Base-by-base conservation (phyloP, 2,113 vertebrate species). In the Sclerurus mexicanus region DNA sequence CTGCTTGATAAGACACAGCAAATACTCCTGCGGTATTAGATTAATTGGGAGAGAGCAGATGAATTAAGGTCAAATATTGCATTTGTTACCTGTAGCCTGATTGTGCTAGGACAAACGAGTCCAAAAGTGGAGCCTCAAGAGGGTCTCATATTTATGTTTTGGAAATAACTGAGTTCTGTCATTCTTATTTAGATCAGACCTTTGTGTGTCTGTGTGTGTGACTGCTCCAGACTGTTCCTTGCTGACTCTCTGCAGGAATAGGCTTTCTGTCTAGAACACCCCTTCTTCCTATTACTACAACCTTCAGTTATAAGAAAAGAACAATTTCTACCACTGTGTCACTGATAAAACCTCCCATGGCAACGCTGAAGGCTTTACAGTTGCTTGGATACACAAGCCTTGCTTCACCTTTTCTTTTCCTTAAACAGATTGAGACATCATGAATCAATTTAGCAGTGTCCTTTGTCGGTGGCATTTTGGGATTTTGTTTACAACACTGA, bases 311-410 rank as follows among this genome's bases (percentile, higher is more conserved):
- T 79, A 94, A 97, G 95, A 90, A 98, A 97, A 97, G 93, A 97
- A 96, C 96, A 95, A 97, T 97, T 96, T 98, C 97, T 96, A 96
- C 87, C 76, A 91, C 75, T 47, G 97, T 35, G 69, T 98, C 98
- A 98, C 93, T 95, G 97, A 98, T 98, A 98, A 96, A 97, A 96
- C 92, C 98, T 92, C 91, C 97, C 97, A 98, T 97, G 94, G 98
- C 97, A 98, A 99, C 98, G 80, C 78, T n/a, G 86, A 97, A 97
- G 94, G 94, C 98, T 98, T 98, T 93, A 93, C 94, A 93, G 98
- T 98, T 98, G 98, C 98, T 94, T 97, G 94, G 98, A 96, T 94
- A 96, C 97, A 53, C 46, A 60, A 74, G 79, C 40, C 35, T 74
- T 72, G 52, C 75, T 92, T 90, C 68, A 93, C 76, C 72, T 92